Base-by-base conservation (phyloP, 2,113 vertebrate genomes). In the Lophochroa leadbeateri region DNA sequence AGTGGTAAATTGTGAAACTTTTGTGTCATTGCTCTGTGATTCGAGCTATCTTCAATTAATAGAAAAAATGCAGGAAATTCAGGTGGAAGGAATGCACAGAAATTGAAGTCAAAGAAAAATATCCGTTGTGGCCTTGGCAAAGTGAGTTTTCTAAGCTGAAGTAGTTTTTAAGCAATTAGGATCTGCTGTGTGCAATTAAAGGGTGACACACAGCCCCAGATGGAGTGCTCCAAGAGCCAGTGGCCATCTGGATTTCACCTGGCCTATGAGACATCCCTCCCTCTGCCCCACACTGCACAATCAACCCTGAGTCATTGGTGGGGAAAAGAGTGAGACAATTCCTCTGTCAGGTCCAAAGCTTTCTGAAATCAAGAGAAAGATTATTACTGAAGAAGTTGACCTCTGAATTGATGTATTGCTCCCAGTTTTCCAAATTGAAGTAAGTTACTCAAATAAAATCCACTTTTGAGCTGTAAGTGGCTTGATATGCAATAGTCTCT, bases 81-180 rank as follows among this genome's bases (percentile, higher is more conserved):
- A 96, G 86, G 95, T 96, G 92, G 83, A 96, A 95, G 78, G 92
- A 96, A 96, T 96, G 95, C 92, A 74, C 72, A 71, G 70, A 94
- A 94, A 95, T 80, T 96, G 81, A 92, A 94, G 67, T 94, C 41
- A 92, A 94, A 95, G 78, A 60, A 81, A 94, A 96, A 90, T 88
- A 91, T 77, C 90, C 2, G 0, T 61, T 44, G 86, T 94, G 93
- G 93, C 65, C 88, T 92, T 89, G 81, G 70, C 78, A 84, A 72
- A 92, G 74, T 33, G 63, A 74, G 29, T 84, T 79, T 89, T 89
- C 52, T 71, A 74, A 92, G 86, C 70, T 84, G 88, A 82, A 95
- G 93, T 77, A 91, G 81, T 83, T 94, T 93, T 95, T 86, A 81
- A 86, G 72, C 72, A 88, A 93, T 86, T 91, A 93, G 86, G 67